Conservation (phyloP, 2,797 vertebrate genomes). For the Fundulus diaphanus region DNA sequence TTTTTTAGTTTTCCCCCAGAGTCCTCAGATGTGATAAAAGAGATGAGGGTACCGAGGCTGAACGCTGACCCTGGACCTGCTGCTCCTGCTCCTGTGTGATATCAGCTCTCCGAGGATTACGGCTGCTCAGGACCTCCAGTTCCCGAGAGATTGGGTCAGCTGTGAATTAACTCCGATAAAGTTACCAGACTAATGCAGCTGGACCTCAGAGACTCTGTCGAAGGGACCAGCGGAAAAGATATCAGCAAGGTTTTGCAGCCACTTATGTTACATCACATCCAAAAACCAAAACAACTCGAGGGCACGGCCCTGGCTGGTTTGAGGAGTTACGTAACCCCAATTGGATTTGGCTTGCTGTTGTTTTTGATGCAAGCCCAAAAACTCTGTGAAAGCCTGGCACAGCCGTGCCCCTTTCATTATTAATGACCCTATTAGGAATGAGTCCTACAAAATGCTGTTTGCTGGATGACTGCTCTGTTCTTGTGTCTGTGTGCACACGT, state of each 20-base stretch:
- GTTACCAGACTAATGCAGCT: slow-evolving; percentile 39
- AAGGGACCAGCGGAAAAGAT: slow-evolving; percentile 12
- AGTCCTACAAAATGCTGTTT: slow-evolving; percentile 33
- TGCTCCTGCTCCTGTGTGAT: slow-evolving; percentile 60
- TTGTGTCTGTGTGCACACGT: slow-evolving; percentile 26
- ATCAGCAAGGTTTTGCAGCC: slow-evolving; percentile 10
- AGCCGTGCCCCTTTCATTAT: slow-evolving; percentile 42
- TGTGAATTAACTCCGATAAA: slow-evolving; percentile 48
- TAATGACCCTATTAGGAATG: slow-evolving; percentile 49
- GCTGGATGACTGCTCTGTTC: slow-evolving; percentile 21
- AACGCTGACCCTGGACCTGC: slow-evolving; percentile 46
- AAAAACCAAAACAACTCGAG: slow-evolving; percentile 37
- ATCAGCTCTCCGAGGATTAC: slow-evolving; percentile 51
- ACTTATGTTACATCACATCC: slow-evolving; percentile 28
- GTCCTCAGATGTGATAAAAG: slow-evolving; percentile 25
- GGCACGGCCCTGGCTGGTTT: slow-evolving; percentile 25
- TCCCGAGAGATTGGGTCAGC: slow-evolving; percentile 39
- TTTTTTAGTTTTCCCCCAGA: slow-evolving; percentile 30
- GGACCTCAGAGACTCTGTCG: slow-evolving; percentile 8
- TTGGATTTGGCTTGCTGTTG: slow-evolving; percentile 42
- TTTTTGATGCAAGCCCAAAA: slow-evolving; percentile 42
- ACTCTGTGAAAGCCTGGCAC: slow-evolving; percentile 39
- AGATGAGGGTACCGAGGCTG: slow-evolving; percentile 15
- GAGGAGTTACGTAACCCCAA: slow-evolving; percentile 41
- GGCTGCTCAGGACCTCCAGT: slow-evolving; percentile 24